Percentiles rank a stretch among this genome's conserved stretches.
phyloP scores from a whole-genome alignment of 64 coral and sea anemone species.

The Stichodactyla helianthus region DNA sequence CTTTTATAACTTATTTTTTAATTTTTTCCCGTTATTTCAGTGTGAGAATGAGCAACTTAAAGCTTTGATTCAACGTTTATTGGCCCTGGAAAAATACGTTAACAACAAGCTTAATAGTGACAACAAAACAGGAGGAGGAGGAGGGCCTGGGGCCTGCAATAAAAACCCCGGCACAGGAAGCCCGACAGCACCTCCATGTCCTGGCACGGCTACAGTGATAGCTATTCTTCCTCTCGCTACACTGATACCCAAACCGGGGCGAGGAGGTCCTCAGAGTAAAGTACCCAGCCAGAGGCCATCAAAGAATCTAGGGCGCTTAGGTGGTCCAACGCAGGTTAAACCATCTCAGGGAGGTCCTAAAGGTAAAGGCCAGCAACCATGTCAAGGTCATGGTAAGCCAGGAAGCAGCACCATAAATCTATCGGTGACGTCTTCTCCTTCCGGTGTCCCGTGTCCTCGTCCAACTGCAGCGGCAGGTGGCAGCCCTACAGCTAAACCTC shows the following conservation, averaged over 20 bases:
- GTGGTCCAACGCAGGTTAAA: neutral
- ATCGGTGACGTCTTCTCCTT: neutral
- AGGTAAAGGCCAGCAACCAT: neutral
- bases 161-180: neutral
- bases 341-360: neutral
- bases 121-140: neutral
- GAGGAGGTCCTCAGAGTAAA: neutral
- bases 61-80: neutral
- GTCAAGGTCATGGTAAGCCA: neutral
- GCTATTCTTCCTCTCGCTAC: neutral
- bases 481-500: neutral
- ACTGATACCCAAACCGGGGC: neutral
- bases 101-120: neutral
- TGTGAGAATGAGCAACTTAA: conserved; percentile 11
- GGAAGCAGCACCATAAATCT: neutral
- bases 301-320: neutral
- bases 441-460: neutral
- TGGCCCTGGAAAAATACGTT: conserved; percentile 13
- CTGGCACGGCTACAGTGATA: neutral
- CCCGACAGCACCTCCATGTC: neutral
- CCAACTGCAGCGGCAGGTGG: neutral
- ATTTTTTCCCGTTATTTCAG: neutral
- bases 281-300: neutral
- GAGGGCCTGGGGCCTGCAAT: neutral
- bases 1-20: no score